These are phyloP conservation scores for Listronotus oregonensis DNA, from an alignment of 1,140 invertebrate genomes.

Conservation along the genomic window DNA sequence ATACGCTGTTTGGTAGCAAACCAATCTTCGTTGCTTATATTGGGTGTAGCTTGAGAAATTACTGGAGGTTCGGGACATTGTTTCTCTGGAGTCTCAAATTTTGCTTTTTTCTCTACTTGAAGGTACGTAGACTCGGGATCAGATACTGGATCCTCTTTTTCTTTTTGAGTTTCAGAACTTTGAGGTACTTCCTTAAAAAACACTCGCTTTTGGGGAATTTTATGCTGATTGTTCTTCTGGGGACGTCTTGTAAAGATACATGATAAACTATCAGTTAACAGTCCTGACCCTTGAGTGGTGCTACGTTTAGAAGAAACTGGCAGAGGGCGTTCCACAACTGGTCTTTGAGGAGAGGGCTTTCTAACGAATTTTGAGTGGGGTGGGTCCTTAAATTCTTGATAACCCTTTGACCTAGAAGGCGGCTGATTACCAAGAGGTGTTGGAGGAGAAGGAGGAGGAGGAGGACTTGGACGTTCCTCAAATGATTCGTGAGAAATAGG, in stretches of 20 bases:
- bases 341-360: background rate
- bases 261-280: constrained; percentile 30
- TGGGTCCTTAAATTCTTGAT: too few relatives aligned
- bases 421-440: too few relatives aligned
- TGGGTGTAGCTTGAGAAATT: constrained; percentile 28
- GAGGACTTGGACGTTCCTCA: too few relatives aligned
- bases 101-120: background rate
- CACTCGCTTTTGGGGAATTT: constrained; percentile 13
- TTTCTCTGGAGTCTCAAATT: background rate
- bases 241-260: constrained; percentile 25
- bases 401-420: too few relatives aligned
- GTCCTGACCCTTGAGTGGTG: constrained; percentile 7
- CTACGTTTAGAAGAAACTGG: background rate
- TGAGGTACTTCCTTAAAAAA: constrained; percentile 12
- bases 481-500: too few relatives aligned
- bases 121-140: background rate
- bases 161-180: background rate
- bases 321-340: background rate
- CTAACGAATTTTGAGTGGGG: too few relatives aligned
- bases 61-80: constrained; percentile 27
- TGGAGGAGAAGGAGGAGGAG: too few relatives aligned
- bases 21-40: constrained; percentile 27
- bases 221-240: constrained; percentile 10
- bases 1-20: constrained; percentile 27
- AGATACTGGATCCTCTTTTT: background rate